Base-by-base conservation (phyloP, 2,113 vertebrate species). In the Cynoglossus semilaevis region DNA sequence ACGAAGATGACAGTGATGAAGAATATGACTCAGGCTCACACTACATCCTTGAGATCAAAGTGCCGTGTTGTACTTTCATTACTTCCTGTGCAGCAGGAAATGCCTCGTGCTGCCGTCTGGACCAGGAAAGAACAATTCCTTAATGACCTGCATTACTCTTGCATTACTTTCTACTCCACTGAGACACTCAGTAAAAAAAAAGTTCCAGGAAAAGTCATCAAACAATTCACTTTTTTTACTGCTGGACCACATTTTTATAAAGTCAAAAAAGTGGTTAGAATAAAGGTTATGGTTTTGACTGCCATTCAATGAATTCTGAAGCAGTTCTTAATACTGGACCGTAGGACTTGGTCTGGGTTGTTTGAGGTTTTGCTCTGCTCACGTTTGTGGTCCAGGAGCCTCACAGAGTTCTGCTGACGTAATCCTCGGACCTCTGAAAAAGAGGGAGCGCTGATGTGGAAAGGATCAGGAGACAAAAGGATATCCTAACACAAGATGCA, bases 81-180 rank as follows among this genome's bases (percentile, higher is more conserved):
- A 70, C 79, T 76, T 87, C 77, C 77, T 74, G 59, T 70, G 48
- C 37, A 29, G 55, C 82, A 87, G 87, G 87, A 90, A 89, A 85
- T 80, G 72, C 67, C 62, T 70, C 54, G 88, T 88, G 79, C 81
- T 80, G 78, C 74, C 63, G 74, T 80, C 76, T 78, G 72, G 57
- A 67, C 56, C n/a, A 34, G 64, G 7, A 1, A 72, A 55, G 62
- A 70, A 81, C 72, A 74, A 70, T 57, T 79, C 56, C 53, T 80
- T 85, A 85, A 89, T 87, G 78, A 84, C 70, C 75, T 19, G 63
- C 70, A 52, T 88, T 81, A 82, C 67, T 45, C 14, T 41, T 14
- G 51, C 17, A 63, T 72, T 41, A 41, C 77, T 76, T 47, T 77
- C 63, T 46, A 37, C 64, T 68, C 49, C 15, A 1, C 22, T 45